Evolutionary conservation across 92 coral and sea anemone species (phyloP).

Genomic region (Porites evermanni): DNA sequence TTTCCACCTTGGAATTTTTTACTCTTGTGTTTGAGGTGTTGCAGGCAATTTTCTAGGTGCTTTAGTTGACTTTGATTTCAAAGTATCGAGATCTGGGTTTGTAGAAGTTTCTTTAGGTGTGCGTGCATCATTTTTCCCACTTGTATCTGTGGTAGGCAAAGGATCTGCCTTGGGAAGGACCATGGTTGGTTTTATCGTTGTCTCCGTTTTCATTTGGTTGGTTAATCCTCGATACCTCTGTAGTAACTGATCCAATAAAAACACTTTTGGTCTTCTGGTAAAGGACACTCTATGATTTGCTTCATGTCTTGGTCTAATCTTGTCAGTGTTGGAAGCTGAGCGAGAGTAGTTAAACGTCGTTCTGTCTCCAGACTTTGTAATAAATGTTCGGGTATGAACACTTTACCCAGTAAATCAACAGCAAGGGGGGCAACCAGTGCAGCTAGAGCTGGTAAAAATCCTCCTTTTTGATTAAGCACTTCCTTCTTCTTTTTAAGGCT

Average conservation of each 20-base stretch:
- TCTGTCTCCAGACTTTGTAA: slow-evolving; percentile 23
- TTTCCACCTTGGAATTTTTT: too few species aligned
- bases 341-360: slow-evolving; percentile 20
- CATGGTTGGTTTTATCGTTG: neutral
- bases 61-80: neutral
- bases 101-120: neutral
- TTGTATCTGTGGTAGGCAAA: too few species aligned
- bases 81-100: neutral
- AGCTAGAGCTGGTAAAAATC: slow-evolving; percentile 42
- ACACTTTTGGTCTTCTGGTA: slow-evolving; percentile 1
- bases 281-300: neutral
- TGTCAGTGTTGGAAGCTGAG: slow-evolving; percentile 5
- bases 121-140: neutral
- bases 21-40: neutral
- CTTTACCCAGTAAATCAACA: neutral
- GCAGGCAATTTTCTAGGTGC: neutral
- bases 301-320: slow-evolving; percentile 21
- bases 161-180: neutral
- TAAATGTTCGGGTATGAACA: slow-evolving; percentile 30
- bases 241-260: slow-evolving; percentile 4
- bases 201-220: slow-evolving; percentile 8
- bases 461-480: slow-evolving; percentile 8
- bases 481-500: neutral
- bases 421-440: neutral
- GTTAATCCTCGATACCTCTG: slow-evolving; percentile 12